Evolutionary conservation across 2,797 vertebrate genomes (phyloP).

Genomic region (Sternotherus odoratus): DNA sequence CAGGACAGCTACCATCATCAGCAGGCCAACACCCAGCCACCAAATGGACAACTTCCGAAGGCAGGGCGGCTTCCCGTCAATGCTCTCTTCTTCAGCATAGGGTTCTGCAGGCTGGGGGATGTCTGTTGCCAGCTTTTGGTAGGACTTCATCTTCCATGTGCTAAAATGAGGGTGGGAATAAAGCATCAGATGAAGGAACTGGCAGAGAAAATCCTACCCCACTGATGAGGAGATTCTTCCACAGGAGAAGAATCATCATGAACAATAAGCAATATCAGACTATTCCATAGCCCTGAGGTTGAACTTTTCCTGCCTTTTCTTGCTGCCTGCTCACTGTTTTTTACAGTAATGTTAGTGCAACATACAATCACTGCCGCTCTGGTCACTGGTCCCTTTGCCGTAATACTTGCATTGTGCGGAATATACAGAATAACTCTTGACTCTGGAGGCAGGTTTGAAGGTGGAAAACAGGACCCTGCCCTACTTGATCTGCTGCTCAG

Average conservation of each 20-base stretch:
- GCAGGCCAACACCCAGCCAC: conserved; percentile 65
- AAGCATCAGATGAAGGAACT: background rate
- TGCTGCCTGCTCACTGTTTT: background rate
- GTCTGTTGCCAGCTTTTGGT: conserved; percentile 53
- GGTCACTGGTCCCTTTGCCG: background rate
- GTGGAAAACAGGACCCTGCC: background rate
- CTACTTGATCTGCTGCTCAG: background rate
- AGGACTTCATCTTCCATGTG: conserved; percentile 61
- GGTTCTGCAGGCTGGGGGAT: background rate
- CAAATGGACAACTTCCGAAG: conserved; percentile 36
- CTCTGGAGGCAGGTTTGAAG: background rate
- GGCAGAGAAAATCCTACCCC: fast-evolving
- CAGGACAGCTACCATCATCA: conserved; percentile 46
- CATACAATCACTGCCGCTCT: background rate
- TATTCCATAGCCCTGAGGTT: background rate
- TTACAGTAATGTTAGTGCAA: background rate
- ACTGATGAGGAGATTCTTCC: no score
- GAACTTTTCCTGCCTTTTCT: background rate
- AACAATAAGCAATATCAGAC: background rate
- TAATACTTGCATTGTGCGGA: background rate
- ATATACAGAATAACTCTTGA: fast-evolving
- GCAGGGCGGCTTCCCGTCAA: fast-evolving
- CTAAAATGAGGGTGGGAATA: background rate
- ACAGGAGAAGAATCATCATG: background rate
- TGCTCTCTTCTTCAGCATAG: conserved; percentile 51